Conservation (phyloP, 2,797 vertebrate genomes). For the Iguana delicatissima region DNA sequence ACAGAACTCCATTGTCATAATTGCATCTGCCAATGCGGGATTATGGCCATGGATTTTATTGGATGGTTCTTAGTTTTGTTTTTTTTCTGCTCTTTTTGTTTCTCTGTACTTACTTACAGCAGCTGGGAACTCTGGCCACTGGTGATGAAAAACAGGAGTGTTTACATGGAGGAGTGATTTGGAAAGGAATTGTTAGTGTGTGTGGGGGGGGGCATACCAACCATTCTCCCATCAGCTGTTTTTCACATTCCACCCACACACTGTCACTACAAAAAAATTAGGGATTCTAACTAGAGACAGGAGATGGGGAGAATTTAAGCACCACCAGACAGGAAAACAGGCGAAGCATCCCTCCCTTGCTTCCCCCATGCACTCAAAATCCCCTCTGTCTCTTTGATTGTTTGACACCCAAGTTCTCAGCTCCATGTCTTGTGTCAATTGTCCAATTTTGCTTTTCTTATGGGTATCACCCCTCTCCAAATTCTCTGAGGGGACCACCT, state of each 20-base stretch:
- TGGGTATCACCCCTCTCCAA: neutral
- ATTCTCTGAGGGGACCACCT: neutral
- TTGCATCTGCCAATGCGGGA: too few relatives aligned
- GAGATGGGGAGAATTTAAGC: too few relatives aligned
- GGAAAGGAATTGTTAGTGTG: neutral
- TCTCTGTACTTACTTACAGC: too few relatives aligned
- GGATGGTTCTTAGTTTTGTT: too few relatives aligned
- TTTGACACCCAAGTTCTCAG: neutral
- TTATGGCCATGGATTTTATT: too few relatives aligned
- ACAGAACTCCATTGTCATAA: too few relatives aligned
- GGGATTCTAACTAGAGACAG: neutral
- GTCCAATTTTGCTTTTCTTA: neutral
- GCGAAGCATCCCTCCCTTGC: neutral
- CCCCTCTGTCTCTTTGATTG: neutral
- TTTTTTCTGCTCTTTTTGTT: too few relatives aligned
- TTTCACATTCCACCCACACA: too few relatives aligned
- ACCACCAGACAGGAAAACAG: neutral
- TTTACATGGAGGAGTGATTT: neutral
- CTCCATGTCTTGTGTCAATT: neutral
- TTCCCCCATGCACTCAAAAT: neutral
- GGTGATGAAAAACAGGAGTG: neutral
- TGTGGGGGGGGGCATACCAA: neutral
- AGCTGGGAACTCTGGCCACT: too few relatives aligned
- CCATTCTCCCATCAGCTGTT: neutral
- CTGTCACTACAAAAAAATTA: neutral